Evolutionary conservation across 2,888 invertebrate species (phyloP), one percentile per base, ranked within the genome.

Genomic region (Xestobium rufovillosum): DNA sequence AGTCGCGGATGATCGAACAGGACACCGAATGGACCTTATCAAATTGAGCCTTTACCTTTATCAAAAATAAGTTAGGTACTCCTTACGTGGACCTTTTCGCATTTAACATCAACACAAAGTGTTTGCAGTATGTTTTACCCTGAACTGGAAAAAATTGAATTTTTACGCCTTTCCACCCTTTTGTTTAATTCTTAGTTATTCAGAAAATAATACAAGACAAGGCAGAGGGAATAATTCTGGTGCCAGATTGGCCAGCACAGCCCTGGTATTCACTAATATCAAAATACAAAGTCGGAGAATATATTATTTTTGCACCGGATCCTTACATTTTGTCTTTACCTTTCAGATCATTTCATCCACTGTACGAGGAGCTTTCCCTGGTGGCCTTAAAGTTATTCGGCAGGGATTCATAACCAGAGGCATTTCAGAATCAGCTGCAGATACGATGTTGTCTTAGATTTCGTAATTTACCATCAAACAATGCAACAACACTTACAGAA

Each of bases 381-480:
- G 31, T 2, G 12, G 31, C n/a, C 19, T 29, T 9, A 12, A 10
- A 14, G 10, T 36, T 36, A 31, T 36, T 23, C 6, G 13, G 31
- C 3, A 33, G 2, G 36, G 30, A 6, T 31, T 31, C 6, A 10
- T 15, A 14, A 12, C 3, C 11, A 37, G 27, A 13, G 16, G 15
- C 10, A 32, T 39, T 17, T 14, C 27, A 10, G 14, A 37, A 8
- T 27, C 32, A 37, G 14, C 32, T 8, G 31, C 42, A 16, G 34
- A 42, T 11, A 30, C 38, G n/a, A 31, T 26, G 19, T 15, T 40
- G 27, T 13, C 33, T 3, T 43, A 38, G 4, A 40, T 40, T 14
- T 23, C 35, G 9, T 19, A 26, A 10, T 13, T 25, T n/a, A 45
- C 43, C 6, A n/a, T 39, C 12, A 41, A 30, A 16, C 42, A 32